A percentile compares a stretch with the other conserved stretches of the same genome.
phyloP scores from a whole-genome alignment of 2,797 vertebrate species.

The Eulemur mongoz region DNA sequence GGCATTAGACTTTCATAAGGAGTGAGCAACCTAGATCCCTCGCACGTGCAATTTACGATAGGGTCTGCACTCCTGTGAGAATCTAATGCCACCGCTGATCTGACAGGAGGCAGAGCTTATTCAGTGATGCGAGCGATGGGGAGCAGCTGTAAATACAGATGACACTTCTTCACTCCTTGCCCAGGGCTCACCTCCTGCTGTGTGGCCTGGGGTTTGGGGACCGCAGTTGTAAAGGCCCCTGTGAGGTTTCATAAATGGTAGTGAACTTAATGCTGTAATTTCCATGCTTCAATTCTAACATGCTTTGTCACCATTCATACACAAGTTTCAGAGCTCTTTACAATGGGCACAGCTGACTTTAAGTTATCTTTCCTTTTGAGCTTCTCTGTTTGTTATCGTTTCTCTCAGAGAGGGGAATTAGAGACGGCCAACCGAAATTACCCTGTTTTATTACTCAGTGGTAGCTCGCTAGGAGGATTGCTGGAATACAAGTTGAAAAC shows the following conservation, averaged over 20 bases:
- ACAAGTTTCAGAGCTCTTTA: neutral
- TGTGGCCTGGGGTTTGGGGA: no score
- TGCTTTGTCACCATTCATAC: neutral
- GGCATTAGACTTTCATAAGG: no score
- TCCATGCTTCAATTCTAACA: neutral
- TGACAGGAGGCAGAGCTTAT: no score
- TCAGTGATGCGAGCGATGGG: no score
- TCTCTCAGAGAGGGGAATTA: slow-evolving; percentile 1
- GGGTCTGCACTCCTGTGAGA: no score
- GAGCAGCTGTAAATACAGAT: no score
- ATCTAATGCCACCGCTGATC: no score
- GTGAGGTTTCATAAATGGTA: neutral
- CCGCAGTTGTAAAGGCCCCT: neutral
- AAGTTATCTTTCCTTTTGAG: neutral
- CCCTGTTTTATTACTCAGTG: neutral
- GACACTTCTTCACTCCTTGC: no score
- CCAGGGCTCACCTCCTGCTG: no score
- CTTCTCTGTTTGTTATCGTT: slow-evolving; percentile 1
- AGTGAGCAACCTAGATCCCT: no score
- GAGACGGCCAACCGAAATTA: neutral
- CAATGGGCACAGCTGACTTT: neutral
- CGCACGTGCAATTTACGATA: accelerated
- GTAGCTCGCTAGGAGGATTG: neutral
- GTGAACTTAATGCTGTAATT: neutral
- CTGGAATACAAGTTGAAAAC: neutral